Evolutionary conservation across 1,140 invertebrate genomes (phyloP), one percentile per base, ranked within the genome.

Genomic region (Trichogramma pretiosum): DNA sequence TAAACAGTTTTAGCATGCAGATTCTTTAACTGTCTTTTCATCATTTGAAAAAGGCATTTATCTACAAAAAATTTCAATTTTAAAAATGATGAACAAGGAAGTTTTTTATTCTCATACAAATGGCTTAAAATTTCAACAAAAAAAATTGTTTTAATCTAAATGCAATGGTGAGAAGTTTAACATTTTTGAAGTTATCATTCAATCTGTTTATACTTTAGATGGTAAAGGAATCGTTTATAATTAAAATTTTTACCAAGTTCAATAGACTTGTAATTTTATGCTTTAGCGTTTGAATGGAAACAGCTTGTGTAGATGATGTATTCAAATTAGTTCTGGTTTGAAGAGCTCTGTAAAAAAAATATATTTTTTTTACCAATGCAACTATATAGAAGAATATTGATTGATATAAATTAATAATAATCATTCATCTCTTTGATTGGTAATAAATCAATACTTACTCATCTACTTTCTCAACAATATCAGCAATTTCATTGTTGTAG

Each of bases 401-500:
- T n/a, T n/a, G n/a, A n/a, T n/a, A n/a, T n/a, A n/a, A n/a, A n/a
- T n/a, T n/a, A n/a, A n/a, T n/a, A n/a, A n/a, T n/a, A n/a, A n/a
- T n/a, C n/a, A n/a, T n/a, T n/a, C n/a, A n/a, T n/a, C n/a, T n/a
- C n/a, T n/a, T n/a, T n/a, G n/a, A n/a, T n/a, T n/a, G n/a, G n/a
- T n/a, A n/a, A n/a, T n/a, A n/a, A n/a, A n/a, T n/a, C n/a, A n/a
- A 9, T 37, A 43, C 46, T 38, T 21, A 59, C 57, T 51, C 30
- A 33, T 56, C 51, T n/a, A 60, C 14, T 38, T 52, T 23, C 16
- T 54, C 30, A 0, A 38, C 4, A 1, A 53, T 42, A 8, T 32
- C 7, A n/a, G 30, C 35, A 22, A 56, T 53, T 39, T 58, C 52
- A 1, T 53, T 46, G 17, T 53, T 52, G 18, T 52, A 54, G 46